Percentiles rank a stretch among this genome's conserved stretches.
Evolutionary conservation across 2,113 vertebrate species (phyloP).

Genomic region (Chloebia gouldiae): DNA sequence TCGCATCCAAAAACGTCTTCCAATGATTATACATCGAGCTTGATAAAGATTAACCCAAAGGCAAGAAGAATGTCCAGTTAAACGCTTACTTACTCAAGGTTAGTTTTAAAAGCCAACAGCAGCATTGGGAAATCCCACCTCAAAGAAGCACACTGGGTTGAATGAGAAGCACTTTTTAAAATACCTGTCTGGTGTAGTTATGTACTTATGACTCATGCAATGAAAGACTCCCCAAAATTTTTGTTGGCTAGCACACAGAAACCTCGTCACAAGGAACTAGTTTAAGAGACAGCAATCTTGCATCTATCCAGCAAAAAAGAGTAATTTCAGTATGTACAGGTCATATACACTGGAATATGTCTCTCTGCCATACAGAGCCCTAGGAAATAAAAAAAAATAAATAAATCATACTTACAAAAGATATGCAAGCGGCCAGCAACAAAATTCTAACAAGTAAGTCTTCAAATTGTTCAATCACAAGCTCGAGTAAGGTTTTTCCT

Average conservation of each 20-base stretch:
- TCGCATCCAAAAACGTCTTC: slow-evolving; percentile 65
- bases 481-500: slow-evolving; percentile 97
- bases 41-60: slow-evolving; percentile 60
- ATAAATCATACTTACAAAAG: slow-evolving; percentile 89
- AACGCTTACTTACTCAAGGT: slow-evolving; percentile 57
- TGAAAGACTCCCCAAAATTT: not conserved
- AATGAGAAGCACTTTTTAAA: slow-evolving; percentile 18
- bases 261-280: not conserved
- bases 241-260: not conserved
- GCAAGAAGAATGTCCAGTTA: slow-evolving; percentile 47
- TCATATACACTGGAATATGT: not conserved
- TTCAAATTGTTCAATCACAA: slow-evolving; percentile 98
- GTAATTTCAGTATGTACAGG: not conserved
- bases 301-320: not conserved
- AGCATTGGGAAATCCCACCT: slow-evolving; percentile 40
- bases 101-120: slow-evolving; percentile 42
- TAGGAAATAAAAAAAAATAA: not conserved
- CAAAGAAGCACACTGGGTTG: not conserved
- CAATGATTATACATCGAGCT: slow-evolving; percentile 50
- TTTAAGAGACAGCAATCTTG: not conserved
- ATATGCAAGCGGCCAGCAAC: slow-evolving; percentile 97
- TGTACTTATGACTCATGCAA: not conserved
- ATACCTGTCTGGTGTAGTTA: not conserved
- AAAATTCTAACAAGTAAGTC: slow-evolving; percentile 97
- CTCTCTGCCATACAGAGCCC: not conserved